These are phyloP conservation scores for Platycheirus albimanus DNA, from an alignment of 2,888 invertebrate genomes.

Conservation along the genomic window DNA sequence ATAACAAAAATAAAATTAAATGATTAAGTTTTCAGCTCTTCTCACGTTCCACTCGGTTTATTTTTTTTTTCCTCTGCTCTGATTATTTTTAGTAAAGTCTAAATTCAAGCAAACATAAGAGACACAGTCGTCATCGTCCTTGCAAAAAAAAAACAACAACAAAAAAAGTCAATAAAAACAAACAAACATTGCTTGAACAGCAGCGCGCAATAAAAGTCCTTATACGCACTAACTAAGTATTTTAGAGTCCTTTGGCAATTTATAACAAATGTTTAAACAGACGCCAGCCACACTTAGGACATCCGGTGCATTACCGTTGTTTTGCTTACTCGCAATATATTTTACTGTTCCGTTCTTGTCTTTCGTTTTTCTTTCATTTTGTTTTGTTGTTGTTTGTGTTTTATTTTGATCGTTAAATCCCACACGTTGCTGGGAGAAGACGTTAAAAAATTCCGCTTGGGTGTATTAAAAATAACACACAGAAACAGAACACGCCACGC, in stretches of 20 bases:
- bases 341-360: not conserved
- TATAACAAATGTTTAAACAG: slow-evolving; percentile 6
- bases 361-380: too few species aligned
- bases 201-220: slow-evolving; percentile 23
- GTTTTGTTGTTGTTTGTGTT: not conserved
- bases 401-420: not conserved
- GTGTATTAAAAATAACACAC: not conserved
- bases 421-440: not conserved
- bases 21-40: not conserved
- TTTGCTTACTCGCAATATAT: slow-evolving; percentile 34
- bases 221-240: slow-evolving; percentile 8
- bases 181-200: not conserved
- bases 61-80: not conserved
- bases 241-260: slow-evolving; percentile 14
- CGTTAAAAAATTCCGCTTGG: slow-evolving; percentile 1
- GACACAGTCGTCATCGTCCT: slow-evolving; percentile 4
- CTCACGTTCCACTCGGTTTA: slow-evolving; percentile 2
- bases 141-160: slow-evolving; percentile 5
- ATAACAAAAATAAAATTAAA: not conserved
- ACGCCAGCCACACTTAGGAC: slow-evolving; percentile 35
- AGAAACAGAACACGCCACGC: too few species aligned
- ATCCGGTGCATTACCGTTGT: slow-evolving; percentile 55
- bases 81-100: slow-evolving; percentile 5
- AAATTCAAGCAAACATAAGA: slow-evolving; percentile 26
- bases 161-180: slow-evolving; percentile 28